Conservation (phyloP, 2,888 invertebrate genomes). For the Oscheius onirici region DNA sequence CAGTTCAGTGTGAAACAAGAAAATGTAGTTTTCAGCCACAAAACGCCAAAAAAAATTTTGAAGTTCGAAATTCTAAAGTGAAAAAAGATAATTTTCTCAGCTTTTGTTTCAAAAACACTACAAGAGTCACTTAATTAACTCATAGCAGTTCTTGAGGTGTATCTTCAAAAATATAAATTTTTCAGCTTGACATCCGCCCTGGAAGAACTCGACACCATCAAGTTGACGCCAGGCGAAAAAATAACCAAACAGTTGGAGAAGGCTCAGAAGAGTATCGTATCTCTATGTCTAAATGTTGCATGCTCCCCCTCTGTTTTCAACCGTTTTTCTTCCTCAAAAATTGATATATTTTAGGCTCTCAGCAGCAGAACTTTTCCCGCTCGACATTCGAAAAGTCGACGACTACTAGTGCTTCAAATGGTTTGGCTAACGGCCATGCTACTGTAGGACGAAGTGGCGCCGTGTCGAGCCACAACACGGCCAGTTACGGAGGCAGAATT, state of each 20-base stretch:
- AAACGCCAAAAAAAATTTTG: too few relatives aligned
- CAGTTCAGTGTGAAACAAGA: too few relatives aligned
- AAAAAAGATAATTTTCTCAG: too few relatives aligned
- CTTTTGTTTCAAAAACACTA: too few relatives aligned
- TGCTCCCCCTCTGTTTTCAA: not conserved
- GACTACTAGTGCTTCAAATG: not conserved
- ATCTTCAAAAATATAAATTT: not conserved
- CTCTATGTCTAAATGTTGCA: not conserved
- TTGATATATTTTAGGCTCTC: conserved; percentile 5
- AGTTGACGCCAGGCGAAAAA: conserved; percentile 22
- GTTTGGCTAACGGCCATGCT: not conserved
- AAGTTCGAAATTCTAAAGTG: too few relatives aligned
- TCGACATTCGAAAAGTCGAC: conserved; percentile 18
- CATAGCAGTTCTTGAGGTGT: too few relatives aligned
- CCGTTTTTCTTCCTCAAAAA: not conserved
- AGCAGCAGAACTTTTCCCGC: conserved; percentile 7
- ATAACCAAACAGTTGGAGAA: conserved; percentile 10
- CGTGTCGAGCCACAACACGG: conserved; percentile 11
- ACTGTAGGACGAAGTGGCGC: not conserved
- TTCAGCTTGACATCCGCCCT: conserved; percentile 46
- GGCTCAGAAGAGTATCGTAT: not conserved
- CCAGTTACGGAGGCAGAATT: conserved; percentile 39
- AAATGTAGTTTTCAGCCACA: too few relatives aligned
- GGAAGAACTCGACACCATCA: conserved; percentile 41
- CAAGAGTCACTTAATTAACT: too few relatives aligned